Evolutionary conservation across 2,113 vertebrate genomes (phyloP).

Genomic region (Antechinus flavipes): DNA sequence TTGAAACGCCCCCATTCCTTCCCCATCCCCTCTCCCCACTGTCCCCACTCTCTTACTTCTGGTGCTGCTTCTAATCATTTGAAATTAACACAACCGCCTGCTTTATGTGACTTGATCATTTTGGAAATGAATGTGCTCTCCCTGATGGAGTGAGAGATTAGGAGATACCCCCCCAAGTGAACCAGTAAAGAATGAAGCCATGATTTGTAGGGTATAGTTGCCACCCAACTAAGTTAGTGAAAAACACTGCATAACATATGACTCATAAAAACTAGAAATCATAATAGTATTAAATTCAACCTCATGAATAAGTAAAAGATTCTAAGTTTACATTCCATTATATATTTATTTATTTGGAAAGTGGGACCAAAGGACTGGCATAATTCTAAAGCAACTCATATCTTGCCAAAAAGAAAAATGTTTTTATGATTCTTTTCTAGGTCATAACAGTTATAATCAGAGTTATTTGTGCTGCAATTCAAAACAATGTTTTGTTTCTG

Average conservation of each 20-base stretch:
- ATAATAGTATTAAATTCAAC: constrained; percentile 84
- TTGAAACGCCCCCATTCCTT: constrained; percentile 24
- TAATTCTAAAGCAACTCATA: constrained; percentile 80
- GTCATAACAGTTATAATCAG: constrained; percentile 77
- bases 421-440: constrained; percentile 78
- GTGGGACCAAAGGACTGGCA: constrained; percentile 78
- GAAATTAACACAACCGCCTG: constrained; percentile 73
- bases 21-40: not conserved
- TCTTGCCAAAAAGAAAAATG: constrained; percentile 75
- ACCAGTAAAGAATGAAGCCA: constrained; percentile 74
- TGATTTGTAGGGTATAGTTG: constrained; percentile 73
- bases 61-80: constrained; percentile 66
- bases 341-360: constrained; percentile 85
- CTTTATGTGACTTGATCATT: constrained; percentile 67
- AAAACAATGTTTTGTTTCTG: constrained; percentile 75
- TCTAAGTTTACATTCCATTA: constrained; percentile 85
- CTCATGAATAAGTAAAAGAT: constrained; percentile 88
- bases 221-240: constrained; percentile 78
- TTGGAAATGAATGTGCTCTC: constrained; percentile 68
- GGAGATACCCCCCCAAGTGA: constrained; percentile 57
- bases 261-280: constrained; percentile 85
- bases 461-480: constrained; percentile 82
- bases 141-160: constrained; percentile 59
- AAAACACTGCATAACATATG: constrained; percentile 77
- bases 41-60: constrained; percentile 28